Base-by-base conservation (phyloP, 2,888 invertebrate species). In the Tipula lateralis region DNA sequence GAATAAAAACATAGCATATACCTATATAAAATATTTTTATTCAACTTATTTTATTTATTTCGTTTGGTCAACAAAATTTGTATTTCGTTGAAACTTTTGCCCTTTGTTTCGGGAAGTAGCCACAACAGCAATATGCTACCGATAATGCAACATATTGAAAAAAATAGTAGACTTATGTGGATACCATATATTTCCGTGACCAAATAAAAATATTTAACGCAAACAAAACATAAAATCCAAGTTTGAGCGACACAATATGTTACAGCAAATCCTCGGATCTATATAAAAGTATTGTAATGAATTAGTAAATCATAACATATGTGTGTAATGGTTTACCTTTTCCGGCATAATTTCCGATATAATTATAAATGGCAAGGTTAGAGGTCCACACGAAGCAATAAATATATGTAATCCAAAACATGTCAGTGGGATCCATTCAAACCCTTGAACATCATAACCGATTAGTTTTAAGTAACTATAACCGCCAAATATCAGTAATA, bases 81-180 rank as follows among this genome's bases (percentile, higher is more conserved):
- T 85, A 89, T 89, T 6, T 86, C 85, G 30, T 90, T 89, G 39
- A 88, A 87, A n/a, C 87, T 88, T 85, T 88, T 89, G 2, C 90
- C 90, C 85, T 88, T 89, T 2, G 90, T 90, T 86, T 90, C 90
- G 0, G 90, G 90, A 19, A 90, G 85, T 85, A 87, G 88, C 0
- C 88, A 66, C 9, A 87, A 86, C 6, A 90, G 86, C 85, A 90
- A 90, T 5, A 88, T 34, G 0, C 88, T 87, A 2, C 89, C 89
- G 16, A 85, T 13, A 66, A 89, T 86, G 16, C 88, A 88, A 29
- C 87, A 87, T 50, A 85, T 84, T n/a, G 88, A 87, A 85, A 90
- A 90, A 30, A 88, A 83, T 29, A 88, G 89, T 86, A 90, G 88
- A 7, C 88, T 87, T 0, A 88, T 88, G 36, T 90, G 88, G 88